Base-by-base conservation (phyloP, 2,113 vertebrate species). In the Rhagologus leucostigma region DNA sequence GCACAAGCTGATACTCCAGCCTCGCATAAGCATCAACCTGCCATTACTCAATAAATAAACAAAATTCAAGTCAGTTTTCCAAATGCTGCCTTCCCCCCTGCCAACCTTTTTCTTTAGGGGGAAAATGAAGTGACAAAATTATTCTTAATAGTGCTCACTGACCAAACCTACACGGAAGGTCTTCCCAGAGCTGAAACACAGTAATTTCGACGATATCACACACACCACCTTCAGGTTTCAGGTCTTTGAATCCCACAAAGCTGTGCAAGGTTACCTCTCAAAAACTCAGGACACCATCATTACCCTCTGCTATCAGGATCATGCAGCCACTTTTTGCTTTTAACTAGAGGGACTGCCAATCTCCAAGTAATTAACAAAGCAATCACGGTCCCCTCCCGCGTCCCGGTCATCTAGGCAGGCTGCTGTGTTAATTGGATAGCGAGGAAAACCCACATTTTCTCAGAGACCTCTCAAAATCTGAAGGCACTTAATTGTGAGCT, bases 121-220 rank as follows among this genome's bases (percentile, higher is more conserved):
- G 9, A 26, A 52, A 78, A 76, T 2, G 15, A 64, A 88, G 14
- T 15, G 13, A 60, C 35, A 69, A 56, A 69, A 50, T 20, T 2
- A 46, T n/a, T 70, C 42, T 55, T 52, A 16, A 21, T 3, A 21
- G 7, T 8, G 9, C 18, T 59, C 1, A 2, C 22, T 42, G 35
- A 68, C 24, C 69, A 93, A 81, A 49, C 10, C 23, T 37, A 5
- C 8, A 47, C 1, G 18, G 32, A 8, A 77, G 10, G 68, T 17
- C 29, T 49, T 74, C 73, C 65, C 49, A 56, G 29, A 67, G 35
- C 29, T 53, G 26, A 55, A 84, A 74, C 0, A 1, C n/a, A 35
- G 20, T 10, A 5, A 44, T 62, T 73, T 46, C 0, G 0, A 63
- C 9, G 30, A 0, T 26, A 71, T n/a, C n/a, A 1, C 50, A 69